A percentile compares a stretch with the other conserved stretches of the same genome.
These are phyloP conservation scores for Toxostoma redivivum DNA, from an alignment of 2,113 vertebrate species.

Conservation along the genomic window DNA sequence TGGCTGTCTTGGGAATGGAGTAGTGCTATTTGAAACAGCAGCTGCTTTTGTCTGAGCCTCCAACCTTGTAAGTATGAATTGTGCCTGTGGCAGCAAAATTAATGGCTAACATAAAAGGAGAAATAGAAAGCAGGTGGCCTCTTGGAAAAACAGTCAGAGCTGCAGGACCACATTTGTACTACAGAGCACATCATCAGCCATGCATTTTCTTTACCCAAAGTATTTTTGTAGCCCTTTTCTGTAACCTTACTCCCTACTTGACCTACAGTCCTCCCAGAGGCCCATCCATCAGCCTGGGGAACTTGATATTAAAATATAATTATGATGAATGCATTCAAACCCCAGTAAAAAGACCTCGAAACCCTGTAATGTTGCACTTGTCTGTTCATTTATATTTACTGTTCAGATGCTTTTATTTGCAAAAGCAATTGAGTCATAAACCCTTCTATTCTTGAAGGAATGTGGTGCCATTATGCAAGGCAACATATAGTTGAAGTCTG, in stretches of 20 bases:
- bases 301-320: constrained; percentile 1
- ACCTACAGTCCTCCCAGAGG: not conserved
- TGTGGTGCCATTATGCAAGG: not conserved
- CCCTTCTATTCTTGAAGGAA: not conserved
- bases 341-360: not conserved
- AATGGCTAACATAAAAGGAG: constrained; percentile 47
- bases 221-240: not conserved
- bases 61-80: constrained; percentile 42
- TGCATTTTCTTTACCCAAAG: not conserved
- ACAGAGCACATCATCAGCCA: not conserved
- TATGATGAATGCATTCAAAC: not conserved
- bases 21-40: constrained; percentile 34
- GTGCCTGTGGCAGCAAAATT: constrained; percentile 49
- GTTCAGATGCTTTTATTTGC: not conserved
- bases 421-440: not conserved
- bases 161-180: constrained; percentile 6
- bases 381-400: not conserved
- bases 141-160: constrained; percentile 1
- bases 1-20: constrained; percentile 19
- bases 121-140: constrained; percentile 49
- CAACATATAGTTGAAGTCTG: not conserved
- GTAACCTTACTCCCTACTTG: constrained; percentile 1
- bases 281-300: not conserved
- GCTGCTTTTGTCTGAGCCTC: constrained; percentile 29
- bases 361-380: not conserved